Evolutionary conservation across 2,113 vertebrate species (phyloP), one percentile per base, ranked within the genome.

Genomic region (Bubalus kerabau): DNA sequence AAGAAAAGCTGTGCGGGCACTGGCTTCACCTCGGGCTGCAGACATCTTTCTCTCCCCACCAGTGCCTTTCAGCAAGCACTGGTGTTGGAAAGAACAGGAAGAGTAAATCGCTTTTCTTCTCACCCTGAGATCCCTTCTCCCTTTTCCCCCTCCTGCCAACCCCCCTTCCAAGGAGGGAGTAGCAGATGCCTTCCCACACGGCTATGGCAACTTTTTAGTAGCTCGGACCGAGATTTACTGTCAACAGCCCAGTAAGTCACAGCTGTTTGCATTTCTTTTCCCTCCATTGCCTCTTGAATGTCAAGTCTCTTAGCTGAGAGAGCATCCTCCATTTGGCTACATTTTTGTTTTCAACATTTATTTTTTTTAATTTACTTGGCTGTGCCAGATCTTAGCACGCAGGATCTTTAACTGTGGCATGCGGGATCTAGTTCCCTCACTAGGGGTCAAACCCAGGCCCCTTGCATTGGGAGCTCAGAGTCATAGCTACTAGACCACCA

Each of bases 261-360:
- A 96, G 74, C 43, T 95, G 89, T 96, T 93, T 96, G 94, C 50
- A 8, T 78, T 87, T 56, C 76, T 93, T 87, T 54, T 84, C 87
- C 36, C 23, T 94, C 78, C 23, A 19, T 36, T 12, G 1, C 93
- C 83, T 97, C 91, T 86, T 94, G 93, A 97, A 98, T 97, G 95
- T 97, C 93, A 97, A 91, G 52, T 26, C 62, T 92, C 83, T 93
- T 17, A 1, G 21, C 82, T 71, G 74, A 94, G 95, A 92, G 89
- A 87, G 30, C 59, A 83, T 6, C 82, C 83, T 94, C 87, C 64
- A 10, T 94, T 89, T 71, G 92, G 23, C 90, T 62, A 14, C 59
- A 62, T 64, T 43, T 74, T 43, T 74, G n/a, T 74, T 43, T 43
- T 74, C 36, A 74, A 43, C 10, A 43, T 24, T 43, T 74, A 32